Percentiles rank a stretch among this genome's conserved stretches.
Conservation (phyloP, 2,797 vertebrate species). For the Sebastes itinus region DNA sequence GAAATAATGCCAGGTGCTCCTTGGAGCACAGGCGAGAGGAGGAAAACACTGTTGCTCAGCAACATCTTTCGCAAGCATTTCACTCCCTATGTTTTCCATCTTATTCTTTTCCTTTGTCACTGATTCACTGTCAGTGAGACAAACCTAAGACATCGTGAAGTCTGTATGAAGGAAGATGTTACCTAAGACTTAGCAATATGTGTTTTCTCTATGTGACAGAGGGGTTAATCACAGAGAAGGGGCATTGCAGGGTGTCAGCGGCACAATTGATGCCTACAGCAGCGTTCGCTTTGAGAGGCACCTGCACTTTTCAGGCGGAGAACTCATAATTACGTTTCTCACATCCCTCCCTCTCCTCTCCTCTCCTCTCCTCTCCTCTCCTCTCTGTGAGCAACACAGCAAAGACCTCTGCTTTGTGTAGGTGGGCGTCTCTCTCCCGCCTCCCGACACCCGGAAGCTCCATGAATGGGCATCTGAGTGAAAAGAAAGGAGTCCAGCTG, state of each 20-base stretch:
- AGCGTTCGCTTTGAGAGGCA: slow-evolving; percentile 50
- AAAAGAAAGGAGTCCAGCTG: slow-evolving; percentile 68
- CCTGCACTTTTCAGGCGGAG: slow-evolving; percentile 70
- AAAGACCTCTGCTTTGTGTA: slow-evolving; percentile 73
- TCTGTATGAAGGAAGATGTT: not conserved
- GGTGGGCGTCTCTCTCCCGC: slow-evolving; percentile 50
- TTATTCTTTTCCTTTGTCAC: not conserved
- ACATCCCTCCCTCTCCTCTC: slow-evolving; percentile 36
- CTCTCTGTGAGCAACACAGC: slow-evolving; percentile 55
- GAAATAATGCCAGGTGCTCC: slow-evolving; percentile 4
- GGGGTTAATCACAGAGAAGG: slow-evolving; percentile 16
- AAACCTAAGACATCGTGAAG: not conserved
- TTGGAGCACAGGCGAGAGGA: not conserved
- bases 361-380: not conserved
- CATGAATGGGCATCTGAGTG: slow-evolving; percentile 73
- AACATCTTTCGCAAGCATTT: slow-evolving; percentile 50
- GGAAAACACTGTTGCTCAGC: slow-evolving; percentile 67
- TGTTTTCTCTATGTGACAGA: not conserved
- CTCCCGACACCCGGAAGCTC: slow-evolving; percentile 73
- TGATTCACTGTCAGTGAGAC: not conserved
- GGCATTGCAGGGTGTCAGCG: slow-evolving; percentile 6
- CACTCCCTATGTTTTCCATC: not conserved
- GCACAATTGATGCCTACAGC: slow-evolving; percentile 21
- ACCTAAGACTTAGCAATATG: slow-evolving; percentile 5
- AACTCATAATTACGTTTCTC: slow-evolving; percentile 64